Base-by-base conservation (phyloP, 2,888 invertebrate genomes). In the Ennomos quercinarius region DNA sequence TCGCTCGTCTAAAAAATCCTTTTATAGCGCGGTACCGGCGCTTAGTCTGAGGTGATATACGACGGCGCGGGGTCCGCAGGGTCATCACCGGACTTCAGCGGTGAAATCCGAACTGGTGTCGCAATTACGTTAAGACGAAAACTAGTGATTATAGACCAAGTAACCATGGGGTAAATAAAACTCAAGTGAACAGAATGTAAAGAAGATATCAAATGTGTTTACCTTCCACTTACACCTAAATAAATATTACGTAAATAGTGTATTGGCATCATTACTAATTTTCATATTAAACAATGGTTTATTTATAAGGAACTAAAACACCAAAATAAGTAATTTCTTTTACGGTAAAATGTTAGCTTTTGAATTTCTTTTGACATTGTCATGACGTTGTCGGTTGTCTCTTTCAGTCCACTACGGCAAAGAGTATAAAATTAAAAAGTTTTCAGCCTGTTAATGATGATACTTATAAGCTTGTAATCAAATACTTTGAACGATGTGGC, bases 41-140 rank as follows among this genome's bases (percentile, higher is more conserved):
- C 70, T 79, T 86, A 63, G 91, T 85, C 44, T 87, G 86, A 42
- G 90, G 89, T 42, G 91, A 91, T 62, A 90, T 87, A 42, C 88
- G 87, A 49, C 91, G 91, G 35, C 87, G 86, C 17, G 89, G 86
- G 17, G 87, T 86, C 49, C 85, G 84, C 60, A 89, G 77, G 68
- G 78, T 83, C 91, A 91, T 91, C 66, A 79, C 86, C 76, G 56
- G 65, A 62, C 59, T 53, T 71, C 65, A 67, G 70, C 61, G 57
- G 52, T 52, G 66, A 66, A 66, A 57, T 61, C 76, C 62, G 41
- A 39, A 53, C 3, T 49, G 5, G 27, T 27, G 5, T 5, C 6
- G 6, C 6, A 27, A 27, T 27, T 27, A 6, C 27, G 4, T 27
- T 3, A 27, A 27, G 27, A 27, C 27, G 27, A 27, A 6, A 6